Evolutionary conservation across 2,797 vertebrate genomes (phyloP), one percentile per base, ranked within the genome.

Genomic region (Lutra lutra): DNA sequence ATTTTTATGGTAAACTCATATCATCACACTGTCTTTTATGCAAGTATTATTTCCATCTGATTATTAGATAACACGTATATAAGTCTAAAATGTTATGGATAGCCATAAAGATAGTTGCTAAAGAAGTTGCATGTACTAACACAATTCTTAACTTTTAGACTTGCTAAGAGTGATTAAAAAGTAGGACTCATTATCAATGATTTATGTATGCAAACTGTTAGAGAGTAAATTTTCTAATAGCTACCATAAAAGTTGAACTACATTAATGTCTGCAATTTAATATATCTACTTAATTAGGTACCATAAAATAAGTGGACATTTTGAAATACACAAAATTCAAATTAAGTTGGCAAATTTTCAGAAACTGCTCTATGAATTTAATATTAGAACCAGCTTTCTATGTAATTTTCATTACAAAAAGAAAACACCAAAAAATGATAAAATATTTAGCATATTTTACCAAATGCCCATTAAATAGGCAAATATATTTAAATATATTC

Each of bases 171-270:
- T 73, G 91, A 54, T 78, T 78, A 82, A 97, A 97, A 97, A 95
- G 7, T n/a, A 97, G 7, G 70, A 91, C 11, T 95, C 92, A 94
- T 96, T 98, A 70, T 97, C 92, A 95, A 88, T 97, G 98, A 98
- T 97, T 97, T 98, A 97, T 98, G 86, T 20, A 91, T 89, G 35
- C 72, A 98, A 98, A 73, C 89, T 98, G 85, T 96, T 98, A 97
- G 86, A 7, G 54, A 54, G 54, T 96, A 98, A 98, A 95, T 46
- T 97, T 97, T 97, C 25, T 92, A 88, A 96, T 89, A 73, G 78
- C 40, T 64, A 7, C n/a, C 29, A 96, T 98, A 98, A 98, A 98
- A 97, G 35, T 38, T 97, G 94, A 98, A 97, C 40, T 91, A 86
- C 14, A 78, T 8, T 96, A 96, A 96, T 86, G 20, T 54, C 88